These are phyloP conservation scores for Panthera tigris DNA, from an alignment of 2,113 vertebrate genomes.

Conservation along the genomic window DNA sequence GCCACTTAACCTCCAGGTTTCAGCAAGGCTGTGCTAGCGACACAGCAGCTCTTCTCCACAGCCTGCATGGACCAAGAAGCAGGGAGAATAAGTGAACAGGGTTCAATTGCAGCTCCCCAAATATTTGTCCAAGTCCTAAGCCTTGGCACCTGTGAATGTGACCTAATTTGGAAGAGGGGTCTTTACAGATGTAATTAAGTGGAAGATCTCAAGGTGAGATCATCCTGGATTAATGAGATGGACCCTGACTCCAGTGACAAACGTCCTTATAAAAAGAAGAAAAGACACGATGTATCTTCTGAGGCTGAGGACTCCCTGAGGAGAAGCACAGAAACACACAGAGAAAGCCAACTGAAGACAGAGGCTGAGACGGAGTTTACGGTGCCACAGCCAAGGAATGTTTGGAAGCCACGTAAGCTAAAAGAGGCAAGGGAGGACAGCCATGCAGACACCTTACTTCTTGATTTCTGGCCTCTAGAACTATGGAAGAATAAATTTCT, in stretches of 20 bases:
- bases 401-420: neutral
- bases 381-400: neutral
- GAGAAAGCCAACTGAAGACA: too few relatives aligned
- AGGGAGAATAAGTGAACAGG: neutral
- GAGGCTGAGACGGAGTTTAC: neutral
- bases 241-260: neutral
- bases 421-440: neutral
- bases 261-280: neutral
- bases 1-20: too few relatives aligned
- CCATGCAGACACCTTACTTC: neutral
- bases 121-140: neutral
- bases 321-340: neutral
- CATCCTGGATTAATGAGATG: neutral
- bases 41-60: rapidly evolving
- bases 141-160: neutral
- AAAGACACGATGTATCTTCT: neutral
- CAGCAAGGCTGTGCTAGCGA: neutral
- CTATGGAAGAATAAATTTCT: neutral
- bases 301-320: neutral
- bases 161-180: neutral
- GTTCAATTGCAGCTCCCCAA: neutral
- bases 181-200: neutral
- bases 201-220: neutral
- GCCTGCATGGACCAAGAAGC: neutral
- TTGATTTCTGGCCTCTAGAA: neutral